phyloP scores from a whole-genome alignment of 2,888 invertebrate species.

The Ophonus ardosiacus region DNA sequence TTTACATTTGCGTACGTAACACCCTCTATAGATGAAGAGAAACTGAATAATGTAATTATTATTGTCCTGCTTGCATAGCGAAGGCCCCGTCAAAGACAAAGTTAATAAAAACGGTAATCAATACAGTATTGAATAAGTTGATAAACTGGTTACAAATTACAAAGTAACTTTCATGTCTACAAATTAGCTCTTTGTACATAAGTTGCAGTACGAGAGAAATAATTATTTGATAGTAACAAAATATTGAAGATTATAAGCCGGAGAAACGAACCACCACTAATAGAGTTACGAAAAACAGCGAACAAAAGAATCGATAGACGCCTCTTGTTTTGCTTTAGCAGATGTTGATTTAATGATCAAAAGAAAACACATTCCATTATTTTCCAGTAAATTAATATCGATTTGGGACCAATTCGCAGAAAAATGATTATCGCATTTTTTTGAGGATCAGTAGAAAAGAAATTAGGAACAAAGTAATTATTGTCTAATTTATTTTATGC shows the following conservation, averaged over 20 bases:
- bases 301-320: conserved; percentile 2
- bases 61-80: no score
- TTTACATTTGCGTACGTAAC: no score
- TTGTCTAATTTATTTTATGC: no score
- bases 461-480: no score
- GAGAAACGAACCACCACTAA: background rate
- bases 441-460: background rate
- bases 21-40: no score
- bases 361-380: conserved; percentile 31
- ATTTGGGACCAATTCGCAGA: conserved; percentile 11
- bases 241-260: background rate
- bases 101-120: background rate
- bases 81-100: background rate
- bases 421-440: background rate
- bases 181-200: background rate
- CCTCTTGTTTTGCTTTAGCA: conserved; percentile 4
- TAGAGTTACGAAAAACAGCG: background rate
- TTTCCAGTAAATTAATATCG: conserved; percentile 22
- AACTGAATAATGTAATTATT: no score
- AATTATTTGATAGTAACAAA: background rate
- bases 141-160: background rate
- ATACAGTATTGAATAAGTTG: background rate
- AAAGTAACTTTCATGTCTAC: background rate
- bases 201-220: background rate
- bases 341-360: conserved; percentile 37